Evolutionary conservation across 2,888 invertebrate species (phyloP), one percentile per base, ranked within the genome.

Genomic region (Tromatobia lineatoria): DNA sequence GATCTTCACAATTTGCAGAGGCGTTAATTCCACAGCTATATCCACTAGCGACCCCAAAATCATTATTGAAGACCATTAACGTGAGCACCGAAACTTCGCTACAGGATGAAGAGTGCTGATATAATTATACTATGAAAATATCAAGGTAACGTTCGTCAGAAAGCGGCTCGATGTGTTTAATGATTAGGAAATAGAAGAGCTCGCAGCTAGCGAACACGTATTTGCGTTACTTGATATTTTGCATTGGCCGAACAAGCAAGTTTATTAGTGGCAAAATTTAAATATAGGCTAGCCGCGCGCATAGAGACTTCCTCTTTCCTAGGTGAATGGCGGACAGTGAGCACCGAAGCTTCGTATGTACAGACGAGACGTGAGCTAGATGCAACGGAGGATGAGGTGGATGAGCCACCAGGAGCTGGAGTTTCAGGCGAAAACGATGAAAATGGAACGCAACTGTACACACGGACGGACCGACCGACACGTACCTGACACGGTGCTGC

Each of bases 401-500:
- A 54, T 38, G 66, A 59, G 64, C 38, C 10, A 38, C 52, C 52
- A 8, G 23, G 57, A 7, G 11, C 42, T 11, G 45, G 74, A 70
- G 73, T 89, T 88, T 86, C 88, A 86, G 88, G 87, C 81, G 80
- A 80, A 66, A 83, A 83, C 82, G 85, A 86, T 75, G 79, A 87
- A 87, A 87, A 87, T 85, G 82, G 74, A 85, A 90, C 87, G 88
- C 86, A 88, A 89, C 87, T 89, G 88, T 90, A 88, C 88, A 88
- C 88, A 90, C 84, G 87, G 82, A 88, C 87, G 86, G 82, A 87
- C 88, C 90, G 87, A 87, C 87, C 90, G 87, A 87, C 87, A 88
- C 86, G 83, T 85, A 88, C 87, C 87, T 90, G 89, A 89, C 89
- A 89, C 89, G 89, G 88, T 91, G 89, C 88, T 91, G 66, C 77